These are phyloP conservation scores for Lipophrys pholis DNA, from an alignment of 2,113 vertebrate species.

Conservation along the genomic window DNA sequence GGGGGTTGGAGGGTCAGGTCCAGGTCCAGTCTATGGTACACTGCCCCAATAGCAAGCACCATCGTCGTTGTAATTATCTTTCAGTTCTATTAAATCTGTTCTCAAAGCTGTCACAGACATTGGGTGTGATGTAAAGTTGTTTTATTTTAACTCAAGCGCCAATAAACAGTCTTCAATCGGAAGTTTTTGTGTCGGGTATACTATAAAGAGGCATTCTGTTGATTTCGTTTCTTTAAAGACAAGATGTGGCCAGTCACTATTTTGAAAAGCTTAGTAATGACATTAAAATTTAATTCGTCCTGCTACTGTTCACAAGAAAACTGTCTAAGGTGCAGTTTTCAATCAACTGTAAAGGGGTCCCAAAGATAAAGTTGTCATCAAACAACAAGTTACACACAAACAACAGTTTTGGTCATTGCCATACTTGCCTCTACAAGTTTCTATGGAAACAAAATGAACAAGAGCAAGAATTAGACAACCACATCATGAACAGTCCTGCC, in stretches of 20 bases:
- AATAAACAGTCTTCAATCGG: constrained; percentile 6
- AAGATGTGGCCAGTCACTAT: constrained; percentile 28
- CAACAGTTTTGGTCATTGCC: constrained; percentile 71
- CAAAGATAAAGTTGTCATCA: constrained; percentile 76
- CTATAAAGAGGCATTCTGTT: constrained; percentile 5
- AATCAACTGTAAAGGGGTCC: constrained; percentile 63
- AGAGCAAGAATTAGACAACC: constrained; percentile 82
- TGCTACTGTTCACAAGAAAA: too few species aligned
- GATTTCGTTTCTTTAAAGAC: background rate
- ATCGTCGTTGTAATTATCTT: background rate
- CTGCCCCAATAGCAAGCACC: constrained; percentile 33
- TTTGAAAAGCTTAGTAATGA: constrained; percentile 3
- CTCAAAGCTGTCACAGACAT: background rate
- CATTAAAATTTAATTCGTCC: too few species aligned
- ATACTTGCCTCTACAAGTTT: constrained; percentile 99
- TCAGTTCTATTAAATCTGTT: background rate
- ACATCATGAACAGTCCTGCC: constrained; percentile 36
- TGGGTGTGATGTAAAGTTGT: background rate
- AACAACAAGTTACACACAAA: constrained; percentile 77
- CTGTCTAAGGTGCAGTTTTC: constrained; percentile 17
- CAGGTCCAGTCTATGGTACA: constrained; percentile 21
- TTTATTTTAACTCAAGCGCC: constrained; percentile 18
- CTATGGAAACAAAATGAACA: constrained; percentile 94
- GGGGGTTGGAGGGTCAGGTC: background rate
- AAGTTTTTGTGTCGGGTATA: constrained; percentile 10